Evolutionary conservation across 2,888 invertebrate genomes (phyloP), one percentile per base, ranked within the genome.

Genomic region (Phortica magna): DNA sequence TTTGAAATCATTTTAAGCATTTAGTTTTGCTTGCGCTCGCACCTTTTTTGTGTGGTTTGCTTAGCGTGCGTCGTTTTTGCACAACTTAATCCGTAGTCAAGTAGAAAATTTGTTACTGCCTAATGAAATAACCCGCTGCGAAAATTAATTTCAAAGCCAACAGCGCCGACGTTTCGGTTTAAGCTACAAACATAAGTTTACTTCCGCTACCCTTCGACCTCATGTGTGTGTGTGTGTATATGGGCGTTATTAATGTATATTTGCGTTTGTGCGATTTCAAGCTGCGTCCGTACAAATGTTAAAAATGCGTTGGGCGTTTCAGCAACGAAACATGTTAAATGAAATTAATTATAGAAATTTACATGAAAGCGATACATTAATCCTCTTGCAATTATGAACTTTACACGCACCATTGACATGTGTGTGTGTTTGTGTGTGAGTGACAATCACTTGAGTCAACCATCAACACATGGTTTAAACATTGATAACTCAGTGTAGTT

Each of bases 121-220:
- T 67, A 42, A 67, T 42, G 42, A 67, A 67, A 67, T 67, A 9
- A n/a, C 67, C 41, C 41, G 67, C 67, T 67, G 67, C 17, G 67
- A 67, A 67, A 67, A 67, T 67, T 67, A 67, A 67, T 67, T 67
- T 67, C 7, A 12, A 67, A 48, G 48, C 48, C 48, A 48, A 7
- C 48, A 31, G 48, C 48, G 14, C 48, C 3, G 31, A 48, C 48
- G 7, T 9, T 48, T 48, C 7, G 48, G 14, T 48, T 48, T 48
- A 9, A 12, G 1, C 9, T 48, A 14, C 48, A 48, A 9, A 48
- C 48, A 14, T 1, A 9, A 12, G 14, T 14, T 48, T 14, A 48
- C 7, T 48, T 14, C 10, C 48, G 48, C 48, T 12, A 48, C 9
- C 48, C 9, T 14, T 12, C 10, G 2, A 2, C 2, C 14, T 1